Evolutionary conservation across 1,140 invertebrate species (phyloP).

Genomic region (Phymorhynchus buccinoides): DNA sequence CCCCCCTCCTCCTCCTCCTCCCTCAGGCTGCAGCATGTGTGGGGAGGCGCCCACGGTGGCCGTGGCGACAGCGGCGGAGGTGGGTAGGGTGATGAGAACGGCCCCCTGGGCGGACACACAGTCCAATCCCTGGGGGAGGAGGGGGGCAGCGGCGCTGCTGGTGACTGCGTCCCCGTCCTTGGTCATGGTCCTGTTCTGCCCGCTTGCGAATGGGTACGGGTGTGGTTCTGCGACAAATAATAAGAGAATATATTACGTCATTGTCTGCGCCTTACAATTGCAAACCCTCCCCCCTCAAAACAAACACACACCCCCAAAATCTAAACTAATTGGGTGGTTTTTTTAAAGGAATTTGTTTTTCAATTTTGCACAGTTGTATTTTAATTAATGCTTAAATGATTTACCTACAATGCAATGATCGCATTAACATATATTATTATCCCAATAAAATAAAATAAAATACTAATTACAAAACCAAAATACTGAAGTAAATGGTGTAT

Average conservation of each 20-base stretch:
- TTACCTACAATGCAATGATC: no score
- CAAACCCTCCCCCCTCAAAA: background rate
- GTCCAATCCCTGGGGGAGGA: no score
- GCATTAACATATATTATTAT: no score
- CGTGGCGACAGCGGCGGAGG: background rate
- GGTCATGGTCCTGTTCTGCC: no score
- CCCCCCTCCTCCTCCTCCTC: no score
- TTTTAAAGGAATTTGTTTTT: no score
- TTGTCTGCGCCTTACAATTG: background rate
- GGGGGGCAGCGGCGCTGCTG: background rate
- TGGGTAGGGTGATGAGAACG: constrained; percentile 6
- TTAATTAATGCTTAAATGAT: no score
- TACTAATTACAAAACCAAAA: background rate
- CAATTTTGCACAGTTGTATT: no score
- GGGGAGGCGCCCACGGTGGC: background rate
- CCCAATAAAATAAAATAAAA: background rate
- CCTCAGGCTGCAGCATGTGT: background rate
- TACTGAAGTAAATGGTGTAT: no score
- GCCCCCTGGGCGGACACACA: background rate
- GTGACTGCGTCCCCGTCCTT: background rate
- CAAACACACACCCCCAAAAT: background rate
- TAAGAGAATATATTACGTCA: no score
- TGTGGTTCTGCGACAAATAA: background rate
- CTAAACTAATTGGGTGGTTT: no score
- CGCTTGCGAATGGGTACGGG: background rate